phyloP scores from a whole-genome alignment of 2,888 invertebrate species.

The Incurvaria masculella region DNA sequence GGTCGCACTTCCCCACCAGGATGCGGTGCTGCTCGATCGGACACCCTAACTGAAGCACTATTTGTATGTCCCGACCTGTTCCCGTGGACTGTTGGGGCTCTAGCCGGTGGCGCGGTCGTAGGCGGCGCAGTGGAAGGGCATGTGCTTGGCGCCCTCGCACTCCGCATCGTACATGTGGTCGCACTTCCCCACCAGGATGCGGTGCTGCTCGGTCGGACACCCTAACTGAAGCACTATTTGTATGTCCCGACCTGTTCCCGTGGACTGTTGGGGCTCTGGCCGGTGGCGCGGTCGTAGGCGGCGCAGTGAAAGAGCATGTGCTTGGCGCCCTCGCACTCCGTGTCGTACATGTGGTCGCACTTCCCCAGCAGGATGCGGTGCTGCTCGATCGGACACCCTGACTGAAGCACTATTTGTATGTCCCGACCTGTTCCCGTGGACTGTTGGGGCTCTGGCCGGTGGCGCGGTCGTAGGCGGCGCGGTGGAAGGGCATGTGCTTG shows the following conservation, averaged over 20 bases:
- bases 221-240: constrained; percentile 97
- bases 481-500: constrained; percentile 91
- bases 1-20: constrained; percentile 91
- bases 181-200: constrained; percentile 91
- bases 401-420: background rate
- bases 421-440: constrained; percentile 89
- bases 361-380: constrained; percentile 81
- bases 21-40: constrained; percentile 97
- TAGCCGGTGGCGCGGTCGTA: constrained; percentile 93
- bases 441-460: constrained; percentile 97
- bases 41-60: constrained; percentile 96
- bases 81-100: constrained; percentile 94
- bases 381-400: too few species aligned
- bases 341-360: constrained; percentile 84
- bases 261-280: constrained; percentile 86
- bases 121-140: constrained; percentile 91
- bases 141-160: constrained; percentile 84
- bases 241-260: constrained; percentile 92
- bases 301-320: constrained; percentile 86
- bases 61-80: constrained; percentile 97
- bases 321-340: constrained; percentile 73
- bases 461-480: constrained; percentile 86
- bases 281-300: too few species aligned
- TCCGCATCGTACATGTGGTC: constrained; percentile 94
- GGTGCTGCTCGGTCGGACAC: constrained; percentile 96